phyloP scores from a whole-genome alignment of 2,888 invertebrate genomes.

The Macaria liturata region DNA sequence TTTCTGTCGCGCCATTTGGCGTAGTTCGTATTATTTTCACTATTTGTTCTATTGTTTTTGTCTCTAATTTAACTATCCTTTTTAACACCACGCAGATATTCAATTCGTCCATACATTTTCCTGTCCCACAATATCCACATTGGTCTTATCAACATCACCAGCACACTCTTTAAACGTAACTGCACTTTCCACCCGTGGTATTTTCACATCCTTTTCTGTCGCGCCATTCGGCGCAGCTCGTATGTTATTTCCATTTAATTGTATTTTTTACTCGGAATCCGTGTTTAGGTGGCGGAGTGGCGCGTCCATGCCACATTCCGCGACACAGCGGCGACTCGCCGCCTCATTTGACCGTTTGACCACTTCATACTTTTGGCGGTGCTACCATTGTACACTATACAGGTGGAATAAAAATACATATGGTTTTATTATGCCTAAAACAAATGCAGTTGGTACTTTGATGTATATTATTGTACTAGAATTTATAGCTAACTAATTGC shows the following conservation, averaged over 20 bases:
- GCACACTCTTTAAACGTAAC: conserved; percentile 1
- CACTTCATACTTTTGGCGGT: conserved; percentile 55
- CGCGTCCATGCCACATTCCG: conserved; percentile 71
- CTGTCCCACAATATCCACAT: too few relatives aligned
- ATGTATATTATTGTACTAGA: too few relatives aligned
- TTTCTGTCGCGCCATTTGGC: conserved; percentile 39
- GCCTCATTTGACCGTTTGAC: conserved; percentile 58
- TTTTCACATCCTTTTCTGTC: conserved; percentile 31
- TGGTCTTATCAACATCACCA: too few relatives aligned
- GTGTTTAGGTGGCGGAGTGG: conserved; percentile 59
- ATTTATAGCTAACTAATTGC: too few relatives aligned
- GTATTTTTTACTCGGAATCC: conserved; percentile 61
- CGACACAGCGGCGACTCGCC: conserved; percentile 68
- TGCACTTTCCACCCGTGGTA: conserved; percentile 24
- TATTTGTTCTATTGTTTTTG: too few relatives aligned
- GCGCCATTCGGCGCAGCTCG: conserved; percentile 43
- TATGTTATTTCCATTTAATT: conserved; percentile 55
- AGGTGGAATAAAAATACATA: too few relatives aligned
- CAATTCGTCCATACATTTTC: too few relatives aligned
- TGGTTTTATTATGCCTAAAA: too few relatives aligned
- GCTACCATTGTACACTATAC: conserved; percentile 38
- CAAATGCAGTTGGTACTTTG: too few relatives aligned
- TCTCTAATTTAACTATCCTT: too few relatives aligned
- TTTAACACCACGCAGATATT: too few relatives aligned
- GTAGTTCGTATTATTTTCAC: conserved; percentile 50